Base-by-base conservation (phyloP, 2,888 invertebrate genomes). In the Andrena haemorrhoa region DNA sequence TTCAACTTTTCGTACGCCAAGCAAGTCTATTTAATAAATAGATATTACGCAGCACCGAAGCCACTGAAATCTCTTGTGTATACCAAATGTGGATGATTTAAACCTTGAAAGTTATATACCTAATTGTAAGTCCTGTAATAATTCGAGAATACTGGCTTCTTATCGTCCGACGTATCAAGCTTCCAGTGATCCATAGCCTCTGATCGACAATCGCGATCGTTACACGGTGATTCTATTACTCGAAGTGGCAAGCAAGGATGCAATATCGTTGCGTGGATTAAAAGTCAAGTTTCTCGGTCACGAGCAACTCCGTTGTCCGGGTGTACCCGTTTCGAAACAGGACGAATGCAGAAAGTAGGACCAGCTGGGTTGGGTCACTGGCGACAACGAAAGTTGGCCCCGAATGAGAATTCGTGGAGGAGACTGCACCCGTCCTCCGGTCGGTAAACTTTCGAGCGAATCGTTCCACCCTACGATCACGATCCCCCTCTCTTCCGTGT, bases 331-430 rank as follows among this genome's bases (percentile, higher is more conserved):
- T 78, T 71, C 51, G 31, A 63, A 23, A 23, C 56, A 58, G 78
- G 70, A 70, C 29, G 29, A 64, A 58, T 23, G 35, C 49, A 51
- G 35, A 79, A 79, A 71, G 78, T 77, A 58, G 79, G 71, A 58
- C 23, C 63, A 20, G 16, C 16, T 77, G 78, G 78, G 78, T 41
- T 78, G 78, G 69, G 78, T 65, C 70, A 23, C 23, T 23, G 70
- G 29, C 23, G 12, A 20, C 63, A 8, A 64, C 33, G 49, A 77
- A 71, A 77, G 35, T 23, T 23, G 23, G 58, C 5, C 31, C 8
- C 10, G 35, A 71, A 70, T 71, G 64, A 51, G 69, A 79, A 78
- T 78, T 64, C 61, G 61, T 29, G 35, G n/a, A 47, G 60, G 41
- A 63, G 69, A 53, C 47, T 47, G 26, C 47, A 53, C 29, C 23